These are phyloP conservation scores for Maccullochella peelii DNA, from an alignment of 2,113 vertebrate genomes.

Conservation along the genomic window DNA sequence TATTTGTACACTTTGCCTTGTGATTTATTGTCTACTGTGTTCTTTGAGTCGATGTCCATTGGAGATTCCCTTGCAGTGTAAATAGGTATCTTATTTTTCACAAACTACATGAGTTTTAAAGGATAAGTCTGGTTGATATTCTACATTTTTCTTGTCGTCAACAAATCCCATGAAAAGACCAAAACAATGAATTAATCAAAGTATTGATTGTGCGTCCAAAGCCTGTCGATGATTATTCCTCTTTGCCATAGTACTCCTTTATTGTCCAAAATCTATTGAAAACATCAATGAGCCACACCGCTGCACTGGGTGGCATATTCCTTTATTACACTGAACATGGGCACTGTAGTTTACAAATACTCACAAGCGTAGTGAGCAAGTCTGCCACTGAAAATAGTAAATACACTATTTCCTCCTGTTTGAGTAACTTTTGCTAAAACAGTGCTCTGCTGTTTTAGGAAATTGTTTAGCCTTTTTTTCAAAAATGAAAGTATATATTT, in stretches of 20 bases:
- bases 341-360: background rate
- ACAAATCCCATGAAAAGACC: slow-evolving; percentile 14
- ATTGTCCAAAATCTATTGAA: slow-evolving; percentile 1
- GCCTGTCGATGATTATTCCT: background rate
- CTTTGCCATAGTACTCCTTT: background rate
- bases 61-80: slow-evolving; percentile 11
- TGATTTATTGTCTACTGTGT: slow-evolving; percentile 53
- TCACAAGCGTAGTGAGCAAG: too few relatives aligned
- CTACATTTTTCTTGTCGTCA: slow-evolving; percentile 12
- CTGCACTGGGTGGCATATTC: background rate
- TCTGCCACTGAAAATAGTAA: too few relatives aligned
- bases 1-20: slow-evolving; percentile 67
- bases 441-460: too few relatives aligned
- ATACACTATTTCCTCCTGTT: too few relatives aligned
- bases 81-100: slow-evolving; percentile 9
- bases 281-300: background rate
- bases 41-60: slow-evolving; percentile 18
- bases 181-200: background rate
- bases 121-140: slow-evolving; percentile 1
- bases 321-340: background rate
- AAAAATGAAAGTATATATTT: background rate
- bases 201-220: background rate
- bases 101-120: slow-evolving; percentile 19
- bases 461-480: background rate
- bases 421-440: too few relatives aligned